Conservation (phyloP, 2,888 invertebrate genomes). For the Ceriagrion tenellum region DNA sequence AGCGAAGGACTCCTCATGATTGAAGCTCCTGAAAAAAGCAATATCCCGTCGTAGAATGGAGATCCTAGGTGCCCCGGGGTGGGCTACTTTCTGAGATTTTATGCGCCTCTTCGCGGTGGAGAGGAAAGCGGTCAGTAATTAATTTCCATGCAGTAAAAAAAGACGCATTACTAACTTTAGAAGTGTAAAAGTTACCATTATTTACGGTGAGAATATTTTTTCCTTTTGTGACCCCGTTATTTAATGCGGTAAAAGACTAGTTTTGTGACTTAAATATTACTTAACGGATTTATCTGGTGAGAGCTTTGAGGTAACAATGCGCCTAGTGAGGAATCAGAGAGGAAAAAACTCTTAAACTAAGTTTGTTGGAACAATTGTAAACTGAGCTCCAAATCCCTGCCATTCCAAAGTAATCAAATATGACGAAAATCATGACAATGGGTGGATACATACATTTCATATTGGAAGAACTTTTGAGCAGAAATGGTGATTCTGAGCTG, state of each 20-base stretch:
- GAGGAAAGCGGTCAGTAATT: not conserved
- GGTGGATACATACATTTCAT: no score
- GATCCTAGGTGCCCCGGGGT: not conserved
- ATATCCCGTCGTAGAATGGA: not conserved
- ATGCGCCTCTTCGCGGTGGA: not conserved
- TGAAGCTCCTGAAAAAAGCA: not conserved
- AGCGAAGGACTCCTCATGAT: not conserved
- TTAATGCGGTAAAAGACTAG: not conserved
- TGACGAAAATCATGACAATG: no score
- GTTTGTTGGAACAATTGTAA: no score
- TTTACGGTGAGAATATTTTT: not conserved
- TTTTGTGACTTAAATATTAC: not conserved
- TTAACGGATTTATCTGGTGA: no score
- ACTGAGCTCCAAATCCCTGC: no score
- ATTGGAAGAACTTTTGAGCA: no score
- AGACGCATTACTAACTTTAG: not conserved
- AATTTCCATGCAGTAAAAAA: not conserved
- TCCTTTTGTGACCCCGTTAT: not conserved
- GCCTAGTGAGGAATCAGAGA: no score
- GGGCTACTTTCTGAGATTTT: constrained; percentile 13
- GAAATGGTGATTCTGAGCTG: no score
- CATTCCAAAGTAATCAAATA: no score
- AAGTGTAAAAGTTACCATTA: not conserved
- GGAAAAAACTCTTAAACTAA: no score
- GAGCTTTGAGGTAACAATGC: no score